Evolutionary conservation across 2,797 vertebrate genomes (phyloP), one percentile per base, ranked within the genome.

Genomic region (Typhlichthys subterraneus): DNA sequence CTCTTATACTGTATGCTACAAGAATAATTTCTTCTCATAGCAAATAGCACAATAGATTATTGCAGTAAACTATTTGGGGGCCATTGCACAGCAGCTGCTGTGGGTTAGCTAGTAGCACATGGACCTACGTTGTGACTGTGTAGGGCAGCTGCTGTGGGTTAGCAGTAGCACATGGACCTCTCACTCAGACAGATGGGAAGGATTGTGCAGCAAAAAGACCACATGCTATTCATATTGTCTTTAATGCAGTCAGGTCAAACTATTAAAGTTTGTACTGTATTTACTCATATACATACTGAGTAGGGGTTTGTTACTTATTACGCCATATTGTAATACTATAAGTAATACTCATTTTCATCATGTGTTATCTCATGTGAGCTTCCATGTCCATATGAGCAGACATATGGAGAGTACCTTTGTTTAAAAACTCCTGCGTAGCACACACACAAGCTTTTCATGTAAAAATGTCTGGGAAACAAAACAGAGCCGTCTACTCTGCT

Each of bases 401-500:
- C 50, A 71, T 74, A 75, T 72, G 75, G 46, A 65, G 50, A 78
- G 76, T 68, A 76, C 87, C 76, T 88, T 91, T 90, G 90, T 91
- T 85, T 77, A 12, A 61, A 73, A 70, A 68, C 76, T 78, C 81
- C 76, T 79, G 80, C 70, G 75, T 75, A 60, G 72, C 72, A 50
- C 62, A 57, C 53, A 65, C 47, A 29, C 64, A 68, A 61, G 80
- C 85, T 86, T 72, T 83, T 82, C 81, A 86, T 83, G 80, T 80
- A 80, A 90, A 91, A 91, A 86, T 87, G 88, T 91, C 88, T 89
- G 83, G 83, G 91, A 91, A 92, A 92, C 90, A 93, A 88, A 91
- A 91, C 77, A 45, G 88, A 87, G 88, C 87, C 88, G 76, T 89
- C 87, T 17, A 17, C 15, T 17, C 15, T 93, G 92, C 91, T 92